Conservation (phyloP, 2,888 invertebrate species). For the Gisinianus flammeolus region DNA sequence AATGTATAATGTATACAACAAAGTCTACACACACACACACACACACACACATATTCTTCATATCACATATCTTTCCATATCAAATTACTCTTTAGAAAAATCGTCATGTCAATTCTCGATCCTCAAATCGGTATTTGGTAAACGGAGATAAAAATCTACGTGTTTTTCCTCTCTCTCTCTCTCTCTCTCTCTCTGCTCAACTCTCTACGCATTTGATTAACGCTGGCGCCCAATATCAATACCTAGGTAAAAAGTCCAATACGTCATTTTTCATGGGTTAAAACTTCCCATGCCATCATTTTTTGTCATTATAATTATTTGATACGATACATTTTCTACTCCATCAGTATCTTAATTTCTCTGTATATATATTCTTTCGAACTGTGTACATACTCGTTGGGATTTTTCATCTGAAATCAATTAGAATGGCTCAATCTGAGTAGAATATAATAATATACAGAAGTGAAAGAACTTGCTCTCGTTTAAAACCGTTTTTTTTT, state of each 20-base stretch:
- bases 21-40: too few species aligned
- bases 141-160: neutral
- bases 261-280: neutral
- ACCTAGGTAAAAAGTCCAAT: neutral
- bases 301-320: neutral
- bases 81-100: neutral
- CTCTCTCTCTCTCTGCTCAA: neutral
- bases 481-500: too few species aligned
- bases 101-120: slow-evolving; percentile 4
- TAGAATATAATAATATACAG: too few species aligned
- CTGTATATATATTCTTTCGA: neutral
- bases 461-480: too few species aligned
- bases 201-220: neutral
- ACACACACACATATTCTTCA: neutral
- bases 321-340: neutral
- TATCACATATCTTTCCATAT: neutral
- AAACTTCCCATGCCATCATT: too few species aligned
- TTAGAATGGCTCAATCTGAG: too few species aligned
- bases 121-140: slow-evolving; percentile 5
- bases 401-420: too few species aligned
- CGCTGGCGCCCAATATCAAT: neutral
- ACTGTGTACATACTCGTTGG: too few species aligned
- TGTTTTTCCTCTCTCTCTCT: neutral
- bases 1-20: too few species aligned
- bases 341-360: neutral